phyloP scores from a whole-genome alignment of 2,888 invertebrate genomes.

The Drosophila eohydei region DNA sequence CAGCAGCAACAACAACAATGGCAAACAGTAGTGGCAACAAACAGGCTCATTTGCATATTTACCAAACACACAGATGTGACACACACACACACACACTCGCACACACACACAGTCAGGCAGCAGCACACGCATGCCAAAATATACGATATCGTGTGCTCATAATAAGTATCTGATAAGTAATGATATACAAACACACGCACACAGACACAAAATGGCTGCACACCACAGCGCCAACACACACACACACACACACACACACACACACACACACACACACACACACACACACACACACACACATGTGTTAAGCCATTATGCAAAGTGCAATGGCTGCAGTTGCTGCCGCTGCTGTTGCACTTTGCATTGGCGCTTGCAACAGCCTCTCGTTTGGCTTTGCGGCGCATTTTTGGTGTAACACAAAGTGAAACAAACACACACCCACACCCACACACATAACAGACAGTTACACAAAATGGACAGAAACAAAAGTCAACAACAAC shows the following conservation, averaged over 20 bases:
- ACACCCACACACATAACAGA: constrained; percentile 20
- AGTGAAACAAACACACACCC: constrained; percentile 65
- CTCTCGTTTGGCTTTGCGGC: constrained; percentile 80
- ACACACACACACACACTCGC: constrained; percentile 35
- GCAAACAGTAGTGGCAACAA: constrained; percentile 80
- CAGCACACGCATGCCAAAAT: constrained; percentile 63
- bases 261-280: constrained; percentile 25
- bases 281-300: constrained; percentile 18
- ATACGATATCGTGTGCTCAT: constrained; percentile 82
- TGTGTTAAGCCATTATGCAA: constrained; percentile 67
- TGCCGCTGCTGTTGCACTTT: constrained; percentile 61
- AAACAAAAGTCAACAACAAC: constrained; percentile 56
- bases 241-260: constrained; percentile 16
- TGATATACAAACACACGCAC: constrained; percentile 78
- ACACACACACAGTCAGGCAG: neutral
- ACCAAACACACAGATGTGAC: constrained; percentile 71
- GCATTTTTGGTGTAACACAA: constrained; percentile 80
- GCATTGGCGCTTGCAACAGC: constrained; percentile 56
- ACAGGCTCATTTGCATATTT: constrained; percentile 82
- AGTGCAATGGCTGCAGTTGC: constrained; percentile 79
- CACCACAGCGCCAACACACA: constrained; percentile 64
- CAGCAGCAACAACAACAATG: constrained; percentile 68
- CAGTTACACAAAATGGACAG: constrained; percentile 57
- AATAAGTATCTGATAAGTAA: constrained; percentile 83
- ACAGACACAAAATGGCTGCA: constrained; percentile 77